Base-by-base conservation (phyloP, 1,140 invertebrate genomes). In the Papilio polyxenes region DNA sequence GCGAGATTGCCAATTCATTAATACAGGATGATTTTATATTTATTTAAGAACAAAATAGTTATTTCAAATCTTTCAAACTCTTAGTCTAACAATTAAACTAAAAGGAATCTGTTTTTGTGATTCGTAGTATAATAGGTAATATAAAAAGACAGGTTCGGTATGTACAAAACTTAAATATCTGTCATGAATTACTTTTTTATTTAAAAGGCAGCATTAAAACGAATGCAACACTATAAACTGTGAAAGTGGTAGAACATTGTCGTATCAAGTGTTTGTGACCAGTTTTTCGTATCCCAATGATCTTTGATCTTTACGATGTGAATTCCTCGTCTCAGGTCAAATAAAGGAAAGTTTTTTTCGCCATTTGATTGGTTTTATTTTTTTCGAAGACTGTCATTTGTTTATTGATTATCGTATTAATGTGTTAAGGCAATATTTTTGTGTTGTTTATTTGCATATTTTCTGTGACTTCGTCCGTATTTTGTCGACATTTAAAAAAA, bases 291-390 rank as follows among this genome's bases (percentile, higher is more conserved):
- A 77, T 77, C 48, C 75, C 44, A 77, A 3, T 77, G 75, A 77
- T 56, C 75, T 77, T 77, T 77, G 48, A 77, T 23, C 75, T 77
- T 77, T 51, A 77, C 8, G 6, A 37, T 23, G 74, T 48, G 40
- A 75, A 77, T 77, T 77, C 75, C 53, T 49, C n/a, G 10, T 31
- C 48, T 49, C 75, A 49, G 75, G 75, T 77, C 75, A 77, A 76
- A 77, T 56, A 77, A 77, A 31, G 75, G 75, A 77, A 77, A 77
- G 75, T 77, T 31, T 75, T 75, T 72, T n/a, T 75, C 9, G 37
- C 72, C 72, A 75, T 75, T 48, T 44, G 7, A n/a, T 75, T 40
- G 40, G 74, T 75, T 75, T 75, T 75, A 72, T 72, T 37, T 56
- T 62, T 37, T 3, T 56, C 53, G 56, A 72, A 72, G 62, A 65